Base-by-base conservation (phyloP, 2,888 invertebrate species). In the Xestia sexstrigata region DNA sequence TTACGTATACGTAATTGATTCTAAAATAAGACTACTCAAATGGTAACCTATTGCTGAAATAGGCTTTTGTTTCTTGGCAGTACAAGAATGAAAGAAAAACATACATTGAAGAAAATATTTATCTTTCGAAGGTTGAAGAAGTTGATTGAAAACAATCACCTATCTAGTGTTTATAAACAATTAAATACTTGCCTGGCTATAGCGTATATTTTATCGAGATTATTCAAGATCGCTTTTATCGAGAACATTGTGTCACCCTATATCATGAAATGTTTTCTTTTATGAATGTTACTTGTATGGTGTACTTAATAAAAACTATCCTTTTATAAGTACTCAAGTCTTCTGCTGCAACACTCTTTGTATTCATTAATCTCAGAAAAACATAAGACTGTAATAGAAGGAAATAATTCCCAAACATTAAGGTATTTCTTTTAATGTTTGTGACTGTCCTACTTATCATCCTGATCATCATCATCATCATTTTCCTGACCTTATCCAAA, bases 21-120 rank as follows among this genome's bases (percentile, higher is more conserved):
- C 49, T 58, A 35, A 76, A 82, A 58, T 67, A 70, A 70, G 55
- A 77, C 55, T 76, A 68, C 52, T 58, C 11, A 20, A 52, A 72
- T 70, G 15, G 35, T 62, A 67, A 63, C n/a, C 17, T 23, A 63
- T 30, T 72, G 55, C 58, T 15, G 26, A 35, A 45, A 49, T 68
- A 63, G 30, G 2, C 52, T 70, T 42, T n/a, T n/a, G n/a, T n/a
- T n/a, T 58, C 62, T 63, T 70, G 8, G 35, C 11, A 42, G 20
- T 58, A 3, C 13, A 30, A 75, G 39, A 67, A 66, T 63, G 2
- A 63, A 52, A 58, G 20, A 71, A 65, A 49, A 55, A 71, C 15
- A 42, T 58, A 68, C 5, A 42, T 17, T 49, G n/a, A 35, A 15
- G 8, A 52, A 52, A 55, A 62, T 47, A 47, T 79, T 69, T 69